These are phyloP conservation scores for Siderastrea siderea DNA, from an alignment of 92 coral and sea anemone genomes.

Conservation along the genomic window DNA sequence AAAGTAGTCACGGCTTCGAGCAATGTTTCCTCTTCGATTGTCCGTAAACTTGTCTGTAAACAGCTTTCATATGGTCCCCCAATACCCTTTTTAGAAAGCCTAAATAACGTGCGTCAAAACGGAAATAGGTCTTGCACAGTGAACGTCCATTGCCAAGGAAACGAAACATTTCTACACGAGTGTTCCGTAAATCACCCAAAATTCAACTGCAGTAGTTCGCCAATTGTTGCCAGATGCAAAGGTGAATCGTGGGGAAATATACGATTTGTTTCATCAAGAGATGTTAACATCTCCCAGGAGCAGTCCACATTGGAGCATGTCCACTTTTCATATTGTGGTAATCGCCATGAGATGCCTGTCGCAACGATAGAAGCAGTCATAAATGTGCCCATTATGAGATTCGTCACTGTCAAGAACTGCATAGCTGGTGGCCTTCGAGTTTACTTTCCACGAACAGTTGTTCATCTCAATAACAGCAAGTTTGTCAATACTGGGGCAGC, in stretches of 20 bases:
- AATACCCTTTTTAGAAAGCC: too few relatives aligned
- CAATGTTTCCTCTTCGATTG: too few relatives aligned
- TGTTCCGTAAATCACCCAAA: conserved; percentile 8
- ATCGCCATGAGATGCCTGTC: conserved; percentile 27
- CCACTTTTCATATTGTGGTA: conserved; percentile 58
- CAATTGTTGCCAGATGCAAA: conserved; percentile 29
- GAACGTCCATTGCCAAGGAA: conserved; percentile 54
- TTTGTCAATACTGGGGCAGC: too few relatives aligned
- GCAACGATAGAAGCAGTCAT: conserved; percentile 58
- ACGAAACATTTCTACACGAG: conserved; percentile 52
- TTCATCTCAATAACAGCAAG: conserved; percentile 31
- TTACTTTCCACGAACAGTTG: background rate
- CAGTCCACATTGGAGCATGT: conserved; percentile 61
- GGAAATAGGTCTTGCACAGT: conserved; percentile 18
- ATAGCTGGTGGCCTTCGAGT: conserved; percentile 47
- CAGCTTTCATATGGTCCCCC: conserved; percentile 58
- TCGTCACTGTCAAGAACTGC: conserved; percentile 51
- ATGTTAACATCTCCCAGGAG: background rate
- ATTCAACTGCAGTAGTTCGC: background rate
- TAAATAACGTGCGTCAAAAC: too few relatives aligned
- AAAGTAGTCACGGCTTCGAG: conserved; percentile 42
- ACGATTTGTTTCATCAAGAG: conserved; percentile 43
- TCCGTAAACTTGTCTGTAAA: conserved; percentile 65
- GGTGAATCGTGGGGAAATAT: conserved; percentile 68
- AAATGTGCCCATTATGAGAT: conserved; percentile 43